These are phyloP conservation scores for Tipula lateralis DNA, from an alignment of 2,888 invertebrate species.

Conservation along the genomic window DNA sequence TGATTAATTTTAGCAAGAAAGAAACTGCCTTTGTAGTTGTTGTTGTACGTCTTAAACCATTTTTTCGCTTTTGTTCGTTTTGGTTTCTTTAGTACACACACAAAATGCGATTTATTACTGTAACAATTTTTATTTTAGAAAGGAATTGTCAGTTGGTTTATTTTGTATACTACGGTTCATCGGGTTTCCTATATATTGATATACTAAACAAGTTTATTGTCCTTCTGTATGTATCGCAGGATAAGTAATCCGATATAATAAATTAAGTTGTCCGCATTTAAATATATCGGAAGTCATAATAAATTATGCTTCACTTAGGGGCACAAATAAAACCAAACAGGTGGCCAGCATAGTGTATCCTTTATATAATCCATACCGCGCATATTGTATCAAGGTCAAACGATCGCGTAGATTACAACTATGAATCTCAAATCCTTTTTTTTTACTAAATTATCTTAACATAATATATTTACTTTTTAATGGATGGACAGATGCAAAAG, in stretches of 20 bases:
- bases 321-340: background rate
- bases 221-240: background rate
- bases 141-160: background rate
- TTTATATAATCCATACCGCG: background rate
- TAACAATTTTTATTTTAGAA: background rate
- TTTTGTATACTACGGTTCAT: background rate
- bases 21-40: background rate
- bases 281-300: background rate
- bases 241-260: background rate
- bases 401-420: background rate
- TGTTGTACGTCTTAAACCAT: slow-evolving; percentile 1
- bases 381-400: background rate
- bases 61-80: background rate
- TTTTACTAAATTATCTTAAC: background rate
- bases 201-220: background rate
- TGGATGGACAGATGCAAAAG: slow-evolving; percentile 8
- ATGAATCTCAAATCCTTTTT: background rate
- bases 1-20: background rate
- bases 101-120: background rate
- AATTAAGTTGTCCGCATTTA: background rate
- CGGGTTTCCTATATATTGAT: background rate
- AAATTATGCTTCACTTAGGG: background rate
- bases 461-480: background rate
- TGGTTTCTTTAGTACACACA: background rate
- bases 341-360: background rate